Evolutionary conservation across 2,888 invertebrate species (phyloP), one percentile per base, ranked within the genome.

Genomic region (Leptopilina syphax): DNA sequence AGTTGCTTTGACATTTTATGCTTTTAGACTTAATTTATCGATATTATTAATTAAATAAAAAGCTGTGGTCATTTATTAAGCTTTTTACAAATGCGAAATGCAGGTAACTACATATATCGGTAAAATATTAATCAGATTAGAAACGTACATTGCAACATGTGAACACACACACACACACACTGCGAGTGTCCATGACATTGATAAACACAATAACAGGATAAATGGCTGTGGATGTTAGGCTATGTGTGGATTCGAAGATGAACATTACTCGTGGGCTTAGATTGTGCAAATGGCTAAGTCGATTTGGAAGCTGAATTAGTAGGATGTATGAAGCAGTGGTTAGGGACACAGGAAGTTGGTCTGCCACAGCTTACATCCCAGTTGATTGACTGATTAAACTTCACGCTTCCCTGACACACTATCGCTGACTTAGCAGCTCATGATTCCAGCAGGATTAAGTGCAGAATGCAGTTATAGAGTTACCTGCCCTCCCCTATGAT

Each of bases 271-370:
- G 84, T 83, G 63, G 79, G 84, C 83, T 86, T 85, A 86, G 82
- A 12, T 76, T 76, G 81, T 84, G 83, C 81, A 86, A 86, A 86
- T 85, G 80, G 50, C 82, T 86, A 83, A 86, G 86, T 85, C 85
- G 86, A 86, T 86, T 82, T 85, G 81, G 76, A 76, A 83, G 86
- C 81, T 85, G 83, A 85, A 85, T 85, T 86, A 84, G 81, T 78
- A 79, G 80, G 83, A 85, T 85, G 85, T 83, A 86, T 84, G 79
- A 85, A 82, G 79, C 81, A 77, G 68, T n/a, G 57, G 57, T 73
- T 57, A 73, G 34, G 73, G 73, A 73, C 57, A n/a, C n/a, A 73
- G 73, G 73, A 73, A 73, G 73, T 57, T 34, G 34, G 73, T 57
- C 57, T 73, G 73, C 73, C 73, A 73, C 73, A 73, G 73, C 34